A percentile compares a stretch with the other conserved stretches of the same genome.
phyloP scores from a whole-genome alignment of 2,797 vertebrate species.

The Amphiprion clarkii region DNA sequence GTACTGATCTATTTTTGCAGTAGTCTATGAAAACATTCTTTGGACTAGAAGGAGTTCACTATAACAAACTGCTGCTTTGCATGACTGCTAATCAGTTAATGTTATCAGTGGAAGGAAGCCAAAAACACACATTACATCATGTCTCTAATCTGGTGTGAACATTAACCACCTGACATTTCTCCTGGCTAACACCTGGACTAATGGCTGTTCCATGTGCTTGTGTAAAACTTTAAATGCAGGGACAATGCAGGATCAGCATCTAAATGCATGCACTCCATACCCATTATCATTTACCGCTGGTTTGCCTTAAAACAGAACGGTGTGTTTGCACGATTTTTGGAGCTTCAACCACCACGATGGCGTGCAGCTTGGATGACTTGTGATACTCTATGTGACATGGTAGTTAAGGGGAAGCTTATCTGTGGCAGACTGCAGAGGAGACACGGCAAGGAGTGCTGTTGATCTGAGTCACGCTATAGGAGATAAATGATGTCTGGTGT shows the following conservation, averaged over 20 bases:
- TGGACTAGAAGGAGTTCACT: background rate
- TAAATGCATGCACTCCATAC: background rate
- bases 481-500: slow-evolving; percentile 52
- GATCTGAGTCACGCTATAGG: slow-evolving; percentile 36
- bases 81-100: background rate
- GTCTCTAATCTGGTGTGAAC: background rate
- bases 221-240: background rate
- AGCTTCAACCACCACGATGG: background rate
- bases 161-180: background rate
- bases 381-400: background rate
- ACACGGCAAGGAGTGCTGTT: slow-evolving; percentile 21
- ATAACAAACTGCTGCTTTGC: background rate
- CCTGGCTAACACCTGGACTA: background rate
- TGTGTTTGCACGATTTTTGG: background rate
- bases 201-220: background rate
- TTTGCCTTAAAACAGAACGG: background rate
- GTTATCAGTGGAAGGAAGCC: background rate
- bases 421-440: slow-evolving; percentile 52
- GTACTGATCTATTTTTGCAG: no score
- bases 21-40: no score
- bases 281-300: background rate
- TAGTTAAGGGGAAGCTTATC: slow-evolving; percentile 44
- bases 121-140: background rate
- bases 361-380: background rate
- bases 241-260: background rate